Evolutionary conservation across 1,140 invertebrate species (phyloP), one percentile per base, ranked within the genome.

Genomic region (Gonioctena quinquepunctata): DNA sequence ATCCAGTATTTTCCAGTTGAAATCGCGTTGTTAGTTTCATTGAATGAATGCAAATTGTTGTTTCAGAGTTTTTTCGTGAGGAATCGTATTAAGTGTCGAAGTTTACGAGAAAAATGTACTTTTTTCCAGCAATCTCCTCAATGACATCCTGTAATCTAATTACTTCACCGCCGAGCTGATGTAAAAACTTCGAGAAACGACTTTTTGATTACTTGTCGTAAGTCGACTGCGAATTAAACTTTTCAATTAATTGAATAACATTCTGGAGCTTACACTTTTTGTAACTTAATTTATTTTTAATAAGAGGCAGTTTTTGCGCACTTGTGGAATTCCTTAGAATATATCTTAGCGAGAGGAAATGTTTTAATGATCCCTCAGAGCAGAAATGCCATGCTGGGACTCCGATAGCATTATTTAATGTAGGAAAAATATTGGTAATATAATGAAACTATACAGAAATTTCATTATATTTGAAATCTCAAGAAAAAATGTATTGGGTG

Each of bases 221-320:
- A 54, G 52, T 23, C 52, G 11, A 54, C 52, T 21, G 52, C 52
- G 19, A 54, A 54, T 54, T 54, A 54, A 54, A 54, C 13, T 54
- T 18, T 42, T 42, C 2, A 42, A 54, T 19, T 23, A 54, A 54
- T 54, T 54, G 52, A 54, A 54, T 54, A 54, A 54, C 22, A 21
- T 23, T 23, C 52, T 23, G 19, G 52, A 42, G 52, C 18, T 54
- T 18, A 54, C 52, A 54, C 52, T 54, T 54, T 18, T 54, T 54
- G 1, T 54, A 54, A 54, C 52, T 23, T 18, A 23, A 54, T 54
- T 54, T 54, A 23, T 18, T 54, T 54, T 54, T 54, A 54, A 54
- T 18, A 54, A 54, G 52, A 21, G 18, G 18, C 18, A 54, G 52
- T 54, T 54, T 54, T 54, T 54, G 18, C 33, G 16, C 33, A 42